Evolutionary conservation across 2,888 invertebrate genomes (phyloP).

Genomic region (Drosophila picticornis): DNA sequence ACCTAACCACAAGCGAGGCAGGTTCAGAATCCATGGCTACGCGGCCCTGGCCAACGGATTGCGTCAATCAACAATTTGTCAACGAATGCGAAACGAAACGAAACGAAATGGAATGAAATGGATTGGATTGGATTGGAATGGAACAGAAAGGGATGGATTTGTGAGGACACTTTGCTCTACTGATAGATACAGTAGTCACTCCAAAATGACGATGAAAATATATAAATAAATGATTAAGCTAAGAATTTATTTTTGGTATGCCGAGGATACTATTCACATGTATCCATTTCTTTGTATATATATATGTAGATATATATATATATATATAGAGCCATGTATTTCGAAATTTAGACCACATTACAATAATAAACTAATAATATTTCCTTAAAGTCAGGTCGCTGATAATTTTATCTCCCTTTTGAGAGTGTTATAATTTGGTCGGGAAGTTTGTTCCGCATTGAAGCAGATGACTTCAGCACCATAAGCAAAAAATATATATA

Average conservation of each 20-base stretch:
- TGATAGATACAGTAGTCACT: slow-evolving; percentile 1
- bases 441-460: not conserved
- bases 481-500: not conserved
- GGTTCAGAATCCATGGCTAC: slow-evolving; percentile 71
- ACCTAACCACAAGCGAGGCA: slow-evolving; percentile 51
- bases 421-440: not conserved
- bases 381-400: not conserved
- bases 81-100: slow-evolving; percentile 42
- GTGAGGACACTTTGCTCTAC: not conserved
- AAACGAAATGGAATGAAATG: slow-evolving; percentile 30
- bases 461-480: not conserved
- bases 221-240: not conserved
- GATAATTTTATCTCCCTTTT: not conserved
- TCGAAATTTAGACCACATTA: not conserved
- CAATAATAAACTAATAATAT: not conserved
- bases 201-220: not conserved
- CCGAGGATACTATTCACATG: not conserved
- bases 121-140: slow-evolving; percentile 9
- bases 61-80: slow-evolving; percentile 81
- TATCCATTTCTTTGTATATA: accelerated
- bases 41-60: slow-evolving; percentile 67
- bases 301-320: not conserved
- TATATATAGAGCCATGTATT: not conserved
- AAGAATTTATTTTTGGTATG: not conserved
- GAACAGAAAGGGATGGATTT: not conserved